These are phyloP conservation scores for Sebastes minor DNA, from an alignment of 2,797 vertebrate genomes.

Conservation along the genomic window DNA sequence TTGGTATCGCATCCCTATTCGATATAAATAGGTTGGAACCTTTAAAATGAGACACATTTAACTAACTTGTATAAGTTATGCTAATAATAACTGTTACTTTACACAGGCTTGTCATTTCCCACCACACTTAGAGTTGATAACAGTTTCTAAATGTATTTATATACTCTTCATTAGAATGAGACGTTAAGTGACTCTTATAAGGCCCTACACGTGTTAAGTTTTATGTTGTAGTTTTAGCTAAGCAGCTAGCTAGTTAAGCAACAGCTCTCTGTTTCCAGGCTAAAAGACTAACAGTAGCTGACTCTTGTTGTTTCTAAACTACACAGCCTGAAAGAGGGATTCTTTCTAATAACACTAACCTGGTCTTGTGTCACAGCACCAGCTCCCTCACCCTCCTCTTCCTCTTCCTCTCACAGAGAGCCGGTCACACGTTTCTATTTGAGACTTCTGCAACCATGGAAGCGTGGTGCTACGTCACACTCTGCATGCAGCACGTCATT, in stretches of 20 bases:
- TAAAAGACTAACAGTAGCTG: background rate
- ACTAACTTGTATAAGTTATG: background rate
- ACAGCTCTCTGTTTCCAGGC: background rate
- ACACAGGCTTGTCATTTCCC: background rate
- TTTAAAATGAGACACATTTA: background rate
- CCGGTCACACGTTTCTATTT: constrained; percentile 34
- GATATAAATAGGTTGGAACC: background rate
- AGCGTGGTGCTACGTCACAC: background rate
- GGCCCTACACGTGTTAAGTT: constrained; percentile 11
- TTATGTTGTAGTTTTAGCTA: background rate
- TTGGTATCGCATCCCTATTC: background rate
- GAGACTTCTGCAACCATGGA: constrained; percentile 8
- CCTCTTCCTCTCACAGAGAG: background rate
- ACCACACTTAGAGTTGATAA: background rate
- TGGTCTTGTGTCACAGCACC: background rate
- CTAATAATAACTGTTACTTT: background rate
- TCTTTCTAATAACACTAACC: constrained; percentile 12
- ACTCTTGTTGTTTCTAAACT: background rate
- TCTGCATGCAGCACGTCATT: constrained; percentile 64
- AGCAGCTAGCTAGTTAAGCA: background rate
- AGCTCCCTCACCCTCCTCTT: background rate
- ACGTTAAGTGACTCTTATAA: background rate
- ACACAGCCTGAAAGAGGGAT: background rate
- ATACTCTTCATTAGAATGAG: background rate
- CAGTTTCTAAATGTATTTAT: background rate